These are phyloP conservation scores for Polydesmus complanatus DNA, from an alignment of 2,888 invertebrate genomes.

Conservation along the genomic window DNA sequence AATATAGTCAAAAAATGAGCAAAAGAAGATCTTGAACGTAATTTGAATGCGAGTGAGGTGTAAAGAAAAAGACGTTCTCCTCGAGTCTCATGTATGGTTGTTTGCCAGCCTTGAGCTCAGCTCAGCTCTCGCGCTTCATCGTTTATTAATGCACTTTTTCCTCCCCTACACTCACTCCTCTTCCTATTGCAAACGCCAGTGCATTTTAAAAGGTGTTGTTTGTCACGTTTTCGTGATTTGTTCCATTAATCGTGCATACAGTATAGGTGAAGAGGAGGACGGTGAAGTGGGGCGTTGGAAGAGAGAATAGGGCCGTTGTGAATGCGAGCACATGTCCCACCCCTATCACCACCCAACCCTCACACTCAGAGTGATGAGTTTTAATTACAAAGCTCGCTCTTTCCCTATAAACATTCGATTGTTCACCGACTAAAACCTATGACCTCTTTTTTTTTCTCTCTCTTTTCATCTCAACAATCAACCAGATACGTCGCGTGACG, in stretches of 20 bases:
- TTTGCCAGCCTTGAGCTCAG: no score
- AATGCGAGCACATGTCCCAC: not conserved
- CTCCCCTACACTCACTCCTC: not conserved
- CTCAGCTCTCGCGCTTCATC: not conserved
- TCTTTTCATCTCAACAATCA: no score
- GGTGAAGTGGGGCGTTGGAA: not conserved
- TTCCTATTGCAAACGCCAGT: not conserved
- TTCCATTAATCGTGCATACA: not conserved
- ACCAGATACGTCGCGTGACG: no score
- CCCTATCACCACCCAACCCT: no score
- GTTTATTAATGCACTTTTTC: not conserved
- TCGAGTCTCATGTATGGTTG: no score
- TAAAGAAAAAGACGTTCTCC: no score
- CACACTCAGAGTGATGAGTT: not conserved
- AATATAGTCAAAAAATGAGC: no score
- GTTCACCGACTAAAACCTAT: no score
- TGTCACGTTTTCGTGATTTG: not conserved
- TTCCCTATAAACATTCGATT: no score
- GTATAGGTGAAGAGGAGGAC: not conserved
- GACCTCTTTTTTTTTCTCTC: no score
- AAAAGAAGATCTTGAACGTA: no score
- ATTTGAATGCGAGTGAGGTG: no score
- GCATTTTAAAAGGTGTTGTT: not conserved
- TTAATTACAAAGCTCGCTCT: not conserved
- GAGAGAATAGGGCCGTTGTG: not conserved